phyloP scores from a whole-genome alignment of 2,888 invertebrate genomes.

The Zonitis immaculata region DNA sequence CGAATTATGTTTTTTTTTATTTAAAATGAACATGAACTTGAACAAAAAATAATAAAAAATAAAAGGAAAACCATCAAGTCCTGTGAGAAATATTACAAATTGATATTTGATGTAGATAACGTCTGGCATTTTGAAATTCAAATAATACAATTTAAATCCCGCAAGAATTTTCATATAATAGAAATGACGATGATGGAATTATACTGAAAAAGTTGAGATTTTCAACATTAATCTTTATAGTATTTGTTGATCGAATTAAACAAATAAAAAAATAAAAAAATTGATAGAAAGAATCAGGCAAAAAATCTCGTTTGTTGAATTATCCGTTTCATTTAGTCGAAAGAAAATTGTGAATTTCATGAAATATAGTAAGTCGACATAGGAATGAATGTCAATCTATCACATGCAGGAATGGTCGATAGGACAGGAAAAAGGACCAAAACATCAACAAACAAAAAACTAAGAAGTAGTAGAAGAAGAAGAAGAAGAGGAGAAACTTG shows the following conservation, averaged over 20 bases:
- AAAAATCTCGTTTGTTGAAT: conserved; percentile 7
- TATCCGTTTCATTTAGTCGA: conserved; percentile 24
- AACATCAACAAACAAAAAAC: background rate
- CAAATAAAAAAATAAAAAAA: background rate
- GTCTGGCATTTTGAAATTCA: conserved; percentile 8
- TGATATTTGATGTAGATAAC: conserved; percentile 21
- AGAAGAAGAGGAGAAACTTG: conserved; percentile 32
- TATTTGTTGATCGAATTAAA: background rate
- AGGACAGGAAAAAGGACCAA: conserved; percentile 41
- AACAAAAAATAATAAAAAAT: background rate
- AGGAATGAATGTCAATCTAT: conserved; percentile 44
- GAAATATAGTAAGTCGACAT: conserved; percentile 36
- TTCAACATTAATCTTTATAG: background rate
- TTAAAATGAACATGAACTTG: conserved; percentile 28
- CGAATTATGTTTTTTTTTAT: conserved; percentile 31
- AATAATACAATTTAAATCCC: conserved; percentile 1
- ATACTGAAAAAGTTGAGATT: background rate
- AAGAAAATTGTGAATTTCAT: conserved; percentile 31
- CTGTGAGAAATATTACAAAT: conserved; percentile 25
- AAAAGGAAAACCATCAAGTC: conserved; percentile 17
- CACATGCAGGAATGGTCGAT: conserved; percentile 37
- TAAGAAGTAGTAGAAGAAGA: background rate
- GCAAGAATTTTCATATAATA: background rate
- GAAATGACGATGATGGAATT: background rate
- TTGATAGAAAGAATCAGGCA: background rate